Evolutionary conservation across 2,888 invertebrate species (phyloP), one percentile per base, ranked within the genome.

Genomic region (Limnephilus lunatus): DNA sequence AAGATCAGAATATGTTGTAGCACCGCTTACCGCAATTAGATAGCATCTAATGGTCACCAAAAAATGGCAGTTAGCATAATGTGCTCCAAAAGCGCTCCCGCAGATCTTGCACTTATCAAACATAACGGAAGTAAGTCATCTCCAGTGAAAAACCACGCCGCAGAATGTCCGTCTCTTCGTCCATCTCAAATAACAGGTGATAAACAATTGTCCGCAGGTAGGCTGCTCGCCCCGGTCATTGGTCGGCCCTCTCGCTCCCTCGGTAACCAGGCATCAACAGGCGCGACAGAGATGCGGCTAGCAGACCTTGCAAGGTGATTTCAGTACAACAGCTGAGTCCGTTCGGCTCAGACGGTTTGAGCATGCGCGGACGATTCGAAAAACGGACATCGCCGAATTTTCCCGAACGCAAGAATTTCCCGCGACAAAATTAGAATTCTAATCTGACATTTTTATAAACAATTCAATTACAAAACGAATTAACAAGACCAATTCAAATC

Each of bases 241-340:
- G 81, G 86, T 91, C 82, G 39, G 35, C 85, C 85, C 89, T 92
- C 93, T 90, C 93, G 83, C 83, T 93, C 92, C 82, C 91, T 82
- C 82, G 68, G 11, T 39, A 91, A n/a, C 30, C 25, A 0, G 31
- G 9, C 90, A 48, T 44, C 82, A 25, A 86, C 80, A 32, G 25
- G 92, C 32, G 90, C 35, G 91, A 92, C 85, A 53, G 91, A 53
- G 92, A 92, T 91, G 92, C n/a, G 12, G 32, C 39, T 53, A 90
- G 35, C 93, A 90, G 92, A 93, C 93, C 93, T 93, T 93, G 93
- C 93, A 93, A 93, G 93, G 93, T 93, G 93, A 93, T 91, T 91
- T 93, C 93, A 93, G 93, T 93, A 85, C 90, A 92, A 91, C 93
- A 90, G 90, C 92, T 93, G 93, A 93, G 93, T 92, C 90, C 93